A percentile compares a stretch with the other conserved stretches of the same genome.
Evolutionary conservation across 2,113 vertebrate genomes (phyloP).

Genomic region (Zosterops hypoxanthus): DNA sequence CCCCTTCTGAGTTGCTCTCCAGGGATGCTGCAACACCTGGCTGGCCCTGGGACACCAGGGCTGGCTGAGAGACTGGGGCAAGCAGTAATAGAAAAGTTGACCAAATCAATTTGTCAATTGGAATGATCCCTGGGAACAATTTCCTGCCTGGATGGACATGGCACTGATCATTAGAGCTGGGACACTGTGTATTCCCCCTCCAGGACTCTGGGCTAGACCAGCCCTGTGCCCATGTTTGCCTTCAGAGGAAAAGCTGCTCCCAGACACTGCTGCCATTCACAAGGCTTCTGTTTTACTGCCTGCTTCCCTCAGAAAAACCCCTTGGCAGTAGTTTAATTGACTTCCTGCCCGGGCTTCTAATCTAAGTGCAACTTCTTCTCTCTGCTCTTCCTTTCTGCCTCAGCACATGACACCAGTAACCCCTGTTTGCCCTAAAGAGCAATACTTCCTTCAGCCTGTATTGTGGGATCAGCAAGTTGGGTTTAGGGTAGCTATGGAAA

Average conservation of each 20-base stretch:
- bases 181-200: background rate
- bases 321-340: background rate
- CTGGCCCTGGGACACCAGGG: background rate
- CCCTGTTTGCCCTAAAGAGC: background rate
- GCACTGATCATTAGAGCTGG: background rate
- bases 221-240: background rate
- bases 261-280: background rate
- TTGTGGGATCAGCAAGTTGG: background rate
- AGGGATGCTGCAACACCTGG: background rate
- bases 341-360: background rate
- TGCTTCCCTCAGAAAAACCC: background rate
- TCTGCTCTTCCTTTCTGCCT: background rate
- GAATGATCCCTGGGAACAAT: background rate
- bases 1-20: background rate
- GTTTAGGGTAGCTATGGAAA: slow-evolving; percentile 23
- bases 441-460: background rate
- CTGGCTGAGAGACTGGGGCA: background rate
- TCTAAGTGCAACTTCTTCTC: background rate
- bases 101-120: background rate
- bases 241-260: background rate
- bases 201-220: background rate
- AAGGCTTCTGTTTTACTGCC: background rate
- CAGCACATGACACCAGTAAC: accelerated
- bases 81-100: background rate
- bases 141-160: background rate